A percentile compares a stretch with the other conserved stretches of the same genome.
Evolutionary conservation across 2,888 invertebrate species (phyloP).

Genomic region (Latrodectus hesperus): DNA sequence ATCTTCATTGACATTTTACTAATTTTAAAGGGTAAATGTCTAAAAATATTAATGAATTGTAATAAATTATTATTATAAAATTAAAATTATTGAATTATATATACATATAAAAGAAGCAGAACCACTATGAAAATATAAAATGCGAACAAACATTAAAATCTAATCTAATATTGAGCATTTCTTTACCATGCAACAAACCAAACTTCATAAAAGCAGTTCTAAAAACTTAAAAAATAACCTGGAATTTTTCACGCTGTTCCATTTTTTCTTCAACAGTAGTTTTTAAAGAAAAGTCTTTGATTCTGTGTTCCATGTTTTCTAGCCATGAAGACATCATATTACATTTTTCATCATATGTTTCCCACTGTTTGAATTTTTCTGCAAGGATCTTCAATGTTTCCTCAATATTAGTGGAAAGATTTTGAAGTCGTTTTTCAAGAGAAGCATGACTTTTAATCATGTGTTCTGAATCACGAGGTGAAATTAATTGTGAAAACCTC

Average conservation of each 20-base stretch:
- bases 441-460: conserved; percentile 83
- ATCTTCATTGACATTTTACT: too few species aligned
- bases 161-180: neutral
- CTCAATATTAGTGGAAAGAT: conserved; percentile 70
- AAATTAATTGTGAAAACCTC: conserved; percentile 80
- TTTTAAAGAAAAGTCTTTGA: conserved; percentile 89
- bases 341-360: conserved; percentile 89
- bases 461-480: conserved; percentile 87
- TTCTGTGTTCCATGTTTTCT: conserved; percentile 86
- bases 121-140: too few species aligned
- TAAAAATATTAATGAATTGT: neutral
- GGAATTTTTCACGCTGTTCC: conserved; percentile 91
- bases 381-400: conserved; percentile 77
- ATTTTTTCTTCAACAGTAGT: conserved; percentile 91
- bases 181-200: neutral
- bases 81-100: too few species aligned
- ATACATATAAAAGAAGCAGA: too few species aligned
- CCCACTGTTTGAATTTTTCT: conserved; percentile 91
- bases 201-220: neutral
- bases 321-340: conserved; percentile 89
- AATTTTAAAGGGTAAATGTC: neutral
- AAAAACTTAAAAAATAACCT: conserved; percentile 79
- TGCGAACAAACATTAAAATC: too few species aligned
- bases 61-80: neutral
- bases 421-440: conserved; percentile 50